Conservation (phyloP, 1,140 invertebrate genomes). For the Zelostemma sp. region DNA sequence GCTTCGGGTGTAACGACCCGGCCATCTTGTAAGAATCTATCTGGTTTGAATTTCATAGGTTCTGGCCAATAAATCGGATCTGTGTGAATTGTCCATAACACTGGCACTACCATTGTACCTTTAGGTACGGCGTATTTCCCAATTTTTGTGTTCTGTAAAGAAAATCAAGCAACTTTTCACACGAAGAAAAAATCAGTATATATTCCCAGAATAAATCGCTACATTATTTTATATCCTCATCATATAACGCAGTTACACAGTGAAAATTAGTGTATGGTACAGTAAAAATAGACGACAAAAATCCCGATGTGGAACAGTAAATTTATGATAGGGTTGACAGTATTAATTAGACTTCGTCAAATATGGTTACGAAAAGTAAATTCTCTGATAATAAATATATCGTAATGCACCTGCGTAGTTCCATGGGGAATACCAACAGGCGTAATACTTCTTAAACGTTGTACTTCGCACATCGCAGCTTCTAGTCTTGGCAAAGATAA, state of each 20-base stretch:
- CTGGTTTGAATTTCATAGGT: slow-evolving; percentile 80
- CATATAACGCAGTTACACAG: too few relatives aligned
- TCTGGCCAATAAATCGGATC: slow-evolving; percentile 79
- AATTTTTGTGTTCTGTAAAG: slow-evolving; percentile 74
- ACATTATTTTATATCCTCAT: too few relatives aligned
- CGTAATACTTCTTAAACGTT: slow-evolving; percentile 82
- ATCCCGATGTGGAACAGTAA: too few relatives aligned
- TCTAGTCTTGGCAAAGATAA: slow-evolving; percentile 70
- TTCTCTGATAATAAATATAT: too few relatives aligned
- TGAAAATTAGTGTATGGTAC: too few relatives aligned
- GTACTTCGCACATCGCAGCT: slow-evolving; percentile 80
- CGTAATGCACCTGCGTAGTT: slow-evolving; percentile 72
- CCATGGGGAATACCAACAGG: slow-evolving; percentile 89
- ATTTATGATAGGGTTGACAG: too few relatives aligned
- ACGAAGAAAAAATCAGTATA: too few relatives aligned
- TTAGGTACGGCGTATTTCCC: slow-evolving; percentile 71
- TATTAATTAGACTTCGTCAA: too few relatives aligned
- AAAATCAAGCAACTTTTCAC: too few relatives aligned
- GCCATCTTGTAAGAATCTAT: slow-evolving; percentile 78
- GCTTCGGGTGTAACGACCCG: slow-evolving; percentile 75
- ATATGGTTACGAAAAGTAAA: too few relatives aligned
- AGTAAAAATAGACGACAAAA: too few relatives aligned
- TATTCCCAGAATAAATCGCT: too few relatives aligned
- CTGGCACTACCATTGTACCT: slow-evolving; percentile 78
- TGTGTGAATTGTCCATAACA: slow-evolving; percentile 89